Evolutionary conservation across 2,797 vertebrate species (phyloP).

Genomic region (Meriones psammophilus): DNA sequence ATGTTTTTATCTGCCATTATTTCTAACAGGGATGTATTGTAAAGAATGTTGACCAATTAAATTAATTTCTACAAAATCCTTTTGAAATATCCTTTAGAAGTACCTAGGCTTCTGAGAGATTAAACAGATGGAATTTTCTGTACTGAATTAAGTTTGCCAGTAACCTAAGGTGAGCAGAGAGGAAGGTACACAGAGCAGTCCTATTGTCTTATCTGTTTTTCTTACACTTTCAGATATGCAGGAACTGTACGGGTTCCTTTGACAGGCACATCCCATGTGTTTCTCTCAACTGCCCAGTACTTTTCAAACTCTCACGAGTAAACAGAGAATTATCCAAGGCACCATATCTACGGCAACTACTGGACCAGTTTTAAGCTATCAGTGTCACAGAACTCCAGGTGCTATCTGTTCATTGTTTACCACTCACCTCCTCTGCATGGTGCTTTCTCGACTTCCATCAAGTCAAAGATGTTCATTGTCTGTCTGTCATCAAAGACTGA

Average conservation of each 20-base stretch:
- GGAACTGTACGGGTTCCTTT: slow-evolving; percentile 93
- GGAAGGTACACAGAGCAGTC: background rate
- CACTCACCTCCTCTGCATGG: slow-evolving; percentile 90
- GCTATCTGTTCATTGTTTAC: slow-evolving; percentile 90
- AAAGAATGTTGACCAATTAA: too few relatives aligned
- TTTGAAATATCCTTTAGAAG: slow-evolving; percentile 55
- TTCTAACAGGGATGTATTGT: background rate
- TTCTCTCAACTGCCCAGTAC: slow-evolving; percentile 96
- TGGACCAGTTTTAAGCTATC: slow-evolving; percentile 95
- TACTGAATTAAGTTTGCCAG: slow-evolving; percentile 37
- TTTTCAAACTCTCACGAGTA: slow-evolving; percentile 95
- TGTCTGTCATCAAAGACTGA: slow-evolving; percentile 86
- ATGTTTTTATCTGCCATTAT: background rate
- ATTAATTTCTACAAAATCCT: too few relatives aligned
- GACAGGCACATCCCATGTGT: slow-evolving; percentile 95
- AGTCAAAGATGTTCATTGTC: slow-evolving; percentile 84
- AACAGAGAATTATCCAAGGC: slow-evolving; percentile 95
- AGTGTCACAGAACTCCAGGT: slow-evolving; percentile 87
- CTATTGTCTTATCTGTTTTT: background rate
- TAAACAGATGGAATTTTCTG: background rate
- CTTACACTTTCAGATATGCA: slow-evolving; percentile 92
- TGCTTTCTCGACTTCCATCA: slow-evolving; percentile 89
- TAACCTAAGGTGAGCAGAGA: background rate
- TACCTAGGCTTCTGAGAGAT: slow-evolving; percentile 37
- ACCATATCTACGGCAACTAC: slow-evolving; percentile 96